Base-by-base conservation (phyloP, 2,113 vertebrate species). In the Nothocercus julius region DNA sequence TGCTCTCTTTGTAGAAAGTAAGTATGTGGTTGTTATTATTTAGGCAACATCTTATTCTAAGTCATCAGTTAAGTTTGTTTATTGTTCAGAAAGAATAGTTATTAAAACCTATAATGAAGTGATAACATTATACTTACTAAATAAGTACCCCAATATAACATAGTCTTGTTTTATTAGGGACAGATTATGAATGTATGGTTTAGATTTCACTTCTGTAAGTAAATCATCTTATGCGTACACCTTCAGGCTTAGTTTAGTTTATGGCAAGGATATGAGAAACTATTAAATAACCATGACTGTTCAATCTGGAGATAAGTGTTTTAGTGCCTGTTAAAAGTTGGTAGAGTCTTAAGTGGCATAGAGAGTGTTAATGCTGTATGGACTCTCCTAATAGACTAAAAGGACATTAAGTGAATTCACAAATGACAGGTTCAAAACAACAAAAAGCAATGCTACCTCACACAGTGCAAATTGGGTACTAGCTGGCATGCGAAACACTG, bases 401-500 rank as follows among this genome's bases (percentile, higher is more conserved):
- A 53, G 51, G 12, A 25, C 24, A 25, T 53, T 53, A 53, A 53
- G 24, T 53, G 36, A 70, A 34, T 72, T 4, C 72, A 8, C 15
- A 45, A 73, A 17, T 44, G 5, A 3, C 6, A 49, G 13, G 9
- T 74, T 74, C 34, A 42, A 74, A 74, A 54, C 15, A 82, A 59
- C 12, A 59, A 58, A 59, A 59, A 61, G 8, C 9, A 27, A 13
- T 19, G 24, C 4, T 64, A 40, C 5, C 9, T 61, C 44, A 53
- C 32, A 28, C 25, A 59, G 3, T 40, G 36, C 7, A 40, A 30
- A 4, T 19, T 66, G 7, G 0, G 0, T 19, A 16, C 10, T 47
- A 3, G 25, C 47, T 53, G 11, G 36, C 20, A 19, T 32, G 73
- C 1, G 1, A 6, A 20, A 27, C 6, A 40, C 19, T 16, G 7